A percentile compares a stretch with the other conserved stretches of the same genome.
These are phyloP conservation scores for Trichomycterus rosablanca DNA, from an alignment of 2,113 vertebrate genomes.

Conservation along the genomic window DNA sequence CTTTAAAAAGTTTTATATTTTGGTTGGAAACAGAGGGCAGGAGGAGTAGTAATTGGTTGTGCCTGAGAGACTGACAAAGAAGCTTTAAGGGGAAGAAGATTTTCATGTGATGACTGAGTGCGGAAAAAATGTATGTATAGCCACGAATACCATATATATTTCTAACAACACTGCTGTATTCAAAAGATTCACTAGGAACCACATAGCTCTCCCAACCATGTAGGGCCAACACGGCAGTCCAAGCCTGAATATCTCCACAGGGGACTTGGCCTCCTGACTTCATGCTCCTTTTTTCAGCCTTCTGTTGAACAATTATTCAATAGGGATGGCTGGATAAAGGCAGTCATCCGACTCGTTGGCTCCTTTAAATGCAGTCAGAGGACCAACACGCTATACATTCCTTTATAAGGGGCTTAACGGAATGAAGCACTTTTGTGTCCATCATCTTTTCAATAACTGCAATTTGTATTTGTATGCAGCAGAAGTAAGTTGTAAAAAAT, in stretches of 20 bases:
- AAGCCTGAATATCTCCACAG: slow-evolving; percentile 59
- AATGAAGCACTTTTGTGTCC: neutral
- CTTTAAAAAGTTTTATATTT: no score
- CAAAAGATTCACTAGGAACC: slow-evolving; percentile 44
- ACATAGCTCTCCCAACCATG: slow-evolving; percentile 53
- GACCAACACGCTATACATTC: slow-evolving; percentile 17
- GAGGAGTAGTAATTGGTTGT: no score
- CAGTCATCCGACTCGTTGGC: slow-evolving; percentile 18
- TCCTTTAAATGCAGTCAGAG: slow-evolving; percentile 1
- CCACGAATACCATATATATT: no score
- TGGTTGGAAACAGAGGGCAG: no score
- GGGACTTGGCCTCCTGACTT: slow-evolving; percentile 62
- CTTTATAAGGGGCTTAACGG: slow-evolving; percentile 22
- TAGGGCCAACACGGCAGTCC: slow-evolving; percentile 58
- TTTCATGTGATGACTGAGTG: no score
- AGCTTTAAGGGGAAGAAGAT: no score
- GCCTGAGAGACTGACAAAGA: no score
- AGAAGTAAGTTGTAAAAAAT: neutral
- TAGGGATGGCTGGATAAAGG: slow-evolving; percentile 41
- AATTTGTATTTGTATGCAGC: neutral
- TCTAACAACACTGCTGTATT: slow-evolving; percentile 30
- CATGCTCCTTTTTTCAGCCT: slow-evolving; percentile 41
- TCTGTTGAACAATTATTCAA: slow-evolving; percentile 58
- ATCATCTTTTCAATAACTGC: neutral
- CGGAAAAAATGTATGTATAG: no score